Evolutionary conservation across 2,888 invertebrate genomes (phyloP), one percentile per base, ranked within the genome.

Genomic region (Acanthoscelides obtectus): DNA sequence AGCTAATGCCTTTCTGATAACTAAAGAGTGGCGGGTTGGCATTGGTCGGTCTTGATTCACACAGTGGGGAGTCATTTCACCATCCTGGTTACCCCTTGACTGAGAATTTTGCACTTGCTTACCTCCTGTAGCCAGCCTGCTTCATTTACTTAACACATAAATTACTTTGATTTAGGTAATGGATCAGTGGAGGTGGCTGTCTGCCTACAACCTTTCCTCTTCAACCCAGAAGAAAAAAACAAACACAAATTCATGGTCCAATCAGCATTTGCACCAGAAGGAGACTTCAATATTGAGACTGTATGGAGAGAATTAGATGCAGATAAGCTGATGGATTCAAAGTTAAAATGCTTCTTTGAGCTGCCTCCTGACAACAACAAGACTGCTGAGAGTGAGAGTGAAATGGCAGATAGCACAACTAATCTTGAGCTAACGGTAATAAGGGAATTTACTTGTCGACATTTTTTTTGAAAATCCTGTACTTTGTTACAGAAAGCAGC

Each of bases 221-320:
- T 94, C 84, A 96, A 97, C 87, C 93, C 95, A 75, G 91, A 90
- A 86, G 97, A 98, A 86, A 98, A 96, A 86, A 95, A 94, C 86
- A 98, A 98, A 89, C 99, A 99, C 88, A 99, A 99, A 90, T 99
- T 99, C 86, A 99, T 99, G 99, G 98, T 99, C 79, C 99, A 99
- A 87, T 94, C 97, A 78, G 91, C 97, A 80, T 89, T 94, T 85
- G 95, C 94, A 75, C 95, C 96, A 2, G 94, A 94, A 76, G 94
- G 92, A 64, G 92, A 92, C 22, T 70, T 81, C 20, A 82, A 84
- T 73, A 75, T 84, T 75, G 85, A 85, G 72, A 87, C 96, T 92
- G 75, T 84, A 65, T 97, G 98, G 97, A 97, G 94, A 87, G 95
- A 96, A 82, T 92, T 93, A 75, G 90, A 91, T 79, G 90, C 93